Evolutionary conservation across 1,140 invertebrate genomes (phyloP).

Genomic region (Papilio aristodemus): DNA sequence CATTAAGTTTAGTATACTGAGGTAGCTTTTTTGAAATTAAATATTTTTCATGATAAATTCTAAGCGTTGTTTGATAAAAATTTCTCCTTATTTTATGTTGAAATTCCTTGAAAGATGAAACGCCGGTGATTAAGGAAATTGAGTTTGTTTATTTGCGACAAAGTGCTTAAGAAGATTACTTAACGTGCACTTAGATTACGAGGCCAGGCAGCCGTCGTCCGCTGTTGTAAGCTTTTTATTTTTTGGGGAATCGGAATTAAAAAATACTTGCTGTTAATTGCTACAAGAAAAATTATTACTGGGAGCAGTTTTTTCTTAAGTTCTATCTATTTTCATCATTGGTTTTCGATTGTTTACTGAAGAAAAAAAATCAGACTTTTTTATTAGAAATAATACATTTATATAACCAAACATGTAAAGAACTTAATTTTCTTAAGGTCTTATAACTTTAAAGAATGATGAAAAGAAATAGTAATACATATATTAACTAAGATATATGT

Average conservation of each 20-base stretch:
- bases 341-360: too few species aligned
- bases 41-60: conserved; percentile 17
- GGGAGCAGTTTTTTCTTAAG: too few species aligned
- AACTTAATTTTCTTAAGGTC: too few species aligned
- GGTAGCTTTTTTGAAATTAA: conserved; percentile 4
- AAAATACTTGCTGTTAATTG: too few species aligned
- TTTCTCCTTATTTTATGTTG: background rate
- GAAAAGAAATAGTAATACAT: too few species aligned
- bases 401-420: too few species aligned
- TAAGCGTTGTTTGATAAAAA: conserved; percentile 1
- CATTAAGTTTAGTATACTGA: conserved; percentile 28
- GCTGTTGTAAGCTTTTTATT: background rate
- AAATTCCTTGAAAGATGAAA: background rate
- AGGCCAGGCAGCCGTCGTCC: background rate
- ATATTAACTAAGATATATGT: too few species aligned
- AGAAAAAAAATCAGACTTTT: too few species aligned
- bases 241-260: background rate
- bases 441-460: too few species aligned
- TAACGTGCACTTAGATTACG: background rate
- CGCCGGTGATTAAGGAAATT: conserved; percentile 21
- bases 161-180: conserved; percentile 4
- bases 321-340: too few species aligned
- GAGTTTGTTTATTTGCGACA: conserved; percentile 8
- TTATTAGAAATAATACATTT: too few species aligned
- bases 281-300: too few species aligned